phyloP scores from a whole-genome alignment of 2,888 invertebrate species.

The Drosophila flavopinicola region DNA sequence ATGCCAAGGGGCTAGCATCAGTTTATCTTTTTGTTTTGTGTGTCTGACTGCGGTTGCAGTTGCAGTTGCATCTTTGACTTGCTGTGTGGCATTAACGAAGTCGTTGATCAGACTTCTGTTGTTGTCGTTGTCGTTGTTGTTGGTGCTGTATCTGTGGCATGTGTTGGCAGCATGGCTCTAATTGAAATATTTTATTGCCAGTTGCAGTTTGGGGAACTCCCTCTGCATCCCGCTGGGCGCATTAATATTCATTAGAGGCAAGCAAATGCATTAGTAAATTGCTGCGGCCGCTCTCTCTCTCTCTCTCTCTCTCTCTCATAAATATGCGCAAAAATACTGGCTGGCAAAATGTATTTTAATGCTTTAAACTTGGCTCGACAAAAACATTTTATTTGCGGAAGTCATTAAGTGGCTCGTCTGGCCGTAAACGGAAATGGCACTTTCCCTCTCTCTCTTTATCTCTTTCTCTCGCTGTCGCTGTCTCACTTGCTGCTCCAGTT shows the following conservation, averaged over 20 bases:
- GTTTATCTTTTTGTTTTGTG: conserved; percentile 48
- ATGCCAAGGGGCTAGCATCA: conserved; percentile 37
- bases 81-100: conserved; percentile 71
- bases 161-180: conserved; percentile 71
- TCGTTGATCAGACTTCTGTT: conserved; percentile 62
- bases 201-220: conserved; percentile 30
- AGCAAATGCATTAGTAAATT: conserved; percentile 73
- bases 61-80: conserved; percentile 49
- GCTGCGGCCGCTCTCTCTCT: conserved; percentile 47
- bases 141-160: conserved; percentile 32
- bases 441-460: conserved; percentile 7
- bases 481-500: conserved; percentile 1
- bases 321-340: conserved; percentile 58
- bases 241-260: conserved; percentile 73
- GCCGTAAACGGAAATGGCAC: conserved; percentile 45
- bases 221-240: conserved; percentile 36
- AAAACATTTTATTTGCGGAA: conserved; percentile 74
- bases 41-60: conserved; percentile 11
- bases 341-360: conserved; percentile 49
- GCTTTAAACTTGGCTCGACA: conserved; percentile 62
- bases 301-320: too few relatives aligned
- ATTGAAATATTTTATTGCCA: conserved; percentile 77
- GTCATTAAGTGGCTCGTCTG: conserved; percentile 71
- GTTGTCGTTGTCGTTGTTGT: conserved; percentile 8
- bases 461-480: background rate